Conservation (phyloP, 2,888 invertebrate species). For the Metalampra italica region DNA sequence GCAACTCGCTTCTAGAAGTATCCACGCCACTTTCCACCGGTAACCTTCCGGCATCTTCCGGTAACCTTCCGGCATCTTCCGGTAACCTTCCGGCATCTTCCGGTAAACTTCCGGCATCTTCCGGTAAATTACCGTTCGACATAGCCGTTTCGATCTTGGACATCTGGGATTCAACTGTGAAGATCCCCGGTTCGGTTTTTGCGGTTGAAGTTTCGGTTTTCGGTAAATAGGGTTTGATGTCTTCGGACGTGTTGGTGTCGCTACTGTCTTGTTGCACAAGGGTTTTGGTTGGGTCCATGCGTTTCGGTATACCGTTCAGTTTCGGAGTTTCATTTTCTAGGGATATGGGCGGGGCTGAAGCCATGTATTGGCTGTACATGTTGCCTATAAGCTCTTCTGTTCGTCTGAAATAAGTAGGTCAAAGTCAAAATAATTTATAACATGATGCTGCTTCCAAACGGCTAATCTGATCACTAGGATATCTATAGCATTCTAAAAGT, state of each 20-base stretch:
- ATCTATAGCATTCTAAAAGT: too few relatives aligned
- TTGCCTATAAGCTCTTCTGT: slow-evolving; percentile 81
- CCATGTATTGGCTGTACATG: slow-evolving; percentile 75
- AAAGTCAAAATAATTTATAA: slow-evolving; percentile 3
- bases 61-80: slow-evolving; percentile 25
- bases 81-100: slow-evolving; percentile 25
- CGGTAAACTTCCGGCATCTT: slow-evolving; percentile 1
- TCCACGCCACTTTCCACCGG: slow-evolving; percentile 17
- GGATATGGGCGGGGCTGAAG: slow-evolving; percentile 59
- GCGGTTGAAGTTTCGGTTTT: slow-evolving; percentile 26
- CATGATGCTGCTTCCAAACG: too few relatives aligned
- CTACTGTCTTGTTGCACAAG: slow-evolving; percentile 56
- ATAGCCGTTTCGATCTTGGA: slow-evolving; percentile 3
- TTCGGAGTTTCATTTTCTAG: slow-evolving; percentile 49
- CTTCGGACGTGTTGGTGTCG: slow-evolving; percentile 63
- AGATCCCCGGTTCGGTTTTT: slow-evolving; percentile 58
- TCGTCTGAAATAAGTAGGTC: slow-evolving; percentile 48
- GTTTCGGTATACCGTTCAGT: slow-evolving; percentile 43
- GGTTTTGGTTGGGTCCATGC: slow-evolving; percentile 44
- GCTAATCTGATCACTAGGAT: too few relatives aligned
- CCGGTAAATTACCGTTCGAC: slow-evolving; percentile 12
- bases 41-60: slow-evolving; percentile 12
- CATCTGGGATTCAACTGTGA: slow-evolving; percentile 37
- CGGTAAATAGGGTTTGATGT: slow-evolving; percentile 48
- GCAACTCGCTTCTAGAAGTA: slow-evolving; percentile 40